A percentile compares a stretch with the other conserved stretches of the same genome.
Conservation (phyloP, 2,888 invertebrate genomes). For the Mystacides longicornis region DNA sequence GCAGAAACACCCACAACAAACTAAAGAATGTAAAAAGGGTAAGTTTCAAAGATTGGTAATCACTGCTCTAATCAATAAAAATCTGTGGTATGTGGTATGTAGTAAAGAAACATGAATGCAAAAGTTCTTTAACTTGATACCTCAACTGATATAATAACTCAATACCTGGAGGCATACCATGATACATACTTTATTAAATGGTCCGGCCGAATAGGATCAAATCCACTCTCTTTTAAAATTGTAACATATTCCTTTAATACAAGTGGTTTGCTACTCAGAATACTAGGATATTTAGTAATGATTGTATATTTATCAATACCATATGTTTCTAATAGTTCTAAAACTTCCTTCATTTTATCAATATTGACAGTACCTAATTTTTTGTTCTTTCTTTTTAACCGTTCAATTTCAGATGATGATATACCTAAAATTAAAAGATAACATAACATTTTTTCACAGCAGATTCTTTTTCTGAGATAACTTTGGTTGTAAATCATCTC, state of each 20-base stretch:
- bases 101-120: no score
- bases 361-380: not conserved
- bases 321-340: not conserved
- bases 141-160: not conserved
- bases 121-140: no score
- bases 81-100: no score
- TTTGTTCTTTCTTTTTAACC: not conserved
- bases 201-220: not conserved
- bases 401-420: not conserved
- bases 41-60: no score
- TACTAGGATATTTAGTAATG: not conserved
- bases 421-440: not conserved
- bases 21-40: no score
- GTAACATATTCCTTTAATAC: not conserved
- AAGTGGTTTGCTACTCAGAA: not conserved
- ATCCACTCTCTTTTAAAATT: conserved; percentile 7
- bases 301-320: not conserved
- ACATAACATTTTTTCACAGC: no score
- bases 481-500: no score
- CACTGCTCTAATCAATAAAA: no score
- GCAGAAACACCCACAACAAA: no score
- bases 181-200: conserved; percentile 6
- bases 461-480: no score
- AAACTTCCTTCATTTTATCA: not conserved
- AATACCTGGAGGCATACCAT: not conserved